Conservation (phyloP, 2,113 vertebrate genomes). For the Halichoerus grypus region DNA sequence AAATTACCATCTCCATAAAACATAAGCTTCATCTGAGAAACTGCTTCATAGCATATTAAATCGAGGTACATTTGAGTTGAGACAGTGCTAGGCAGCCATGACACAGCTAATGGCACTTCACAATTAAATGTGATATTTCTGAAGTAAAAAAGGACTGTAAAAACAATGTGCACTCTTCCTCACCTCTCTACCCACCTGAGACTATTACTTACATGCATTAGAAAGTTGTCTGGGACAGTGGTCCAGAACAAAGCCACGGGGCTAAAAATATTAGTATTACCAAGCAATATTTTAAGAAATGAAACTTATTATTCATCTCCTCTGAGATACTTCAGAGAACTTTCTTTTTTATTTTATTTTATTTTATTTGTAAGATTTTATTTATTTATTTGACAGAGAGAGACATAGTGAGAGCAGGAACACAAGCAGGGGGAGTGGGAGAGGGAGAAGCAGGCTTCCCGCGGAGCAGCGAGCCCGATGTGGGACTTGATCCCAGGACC, state of each 20-base stretch:
- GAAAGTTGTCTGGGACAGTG: constrained; percentile 65
- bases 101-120: not conserved
- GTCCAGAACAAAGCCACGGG: constrained; percentile 21
- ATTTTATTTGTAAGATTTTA: too few relatives aligned
- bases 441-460: too few relatives aligned
- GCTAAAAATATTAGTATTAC: constrained; percentile 58
- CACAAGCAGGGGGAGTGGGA: too few relatives aligned
- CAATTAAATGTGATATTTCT: constrained; percentile 62
- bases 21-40: constrained; percentile 25
- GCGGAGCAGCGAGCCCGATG: too few relatives aligned
- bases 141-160: constrained; percentile 19
- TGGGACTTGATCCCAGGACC: too few relatives aligned
- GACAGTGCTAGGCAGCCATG: not conserved
- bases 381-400: too few relatives aligned
- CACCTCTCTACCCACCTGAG: not conserved
- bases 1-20: constrained; percentile 19
- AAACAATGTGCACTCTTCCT: not conserved
- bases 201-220: constrained; percentile 18
- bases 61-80: not conserved
- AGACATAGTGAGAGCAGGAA: too few relatives aligned
- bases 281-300: constrained; percentile 62
- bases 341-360: constrained; percentile 37
- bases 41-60: not conserved
- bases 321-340: constrained; percentile 43
- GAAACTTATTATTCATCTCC: constrained; percentile 56